Evolutionary conservation across 2,797 vertebrate species (phyloP), one percentile per base, ranked within the genome.

Genomic region (Pachyuromys duprasi): DNA sequence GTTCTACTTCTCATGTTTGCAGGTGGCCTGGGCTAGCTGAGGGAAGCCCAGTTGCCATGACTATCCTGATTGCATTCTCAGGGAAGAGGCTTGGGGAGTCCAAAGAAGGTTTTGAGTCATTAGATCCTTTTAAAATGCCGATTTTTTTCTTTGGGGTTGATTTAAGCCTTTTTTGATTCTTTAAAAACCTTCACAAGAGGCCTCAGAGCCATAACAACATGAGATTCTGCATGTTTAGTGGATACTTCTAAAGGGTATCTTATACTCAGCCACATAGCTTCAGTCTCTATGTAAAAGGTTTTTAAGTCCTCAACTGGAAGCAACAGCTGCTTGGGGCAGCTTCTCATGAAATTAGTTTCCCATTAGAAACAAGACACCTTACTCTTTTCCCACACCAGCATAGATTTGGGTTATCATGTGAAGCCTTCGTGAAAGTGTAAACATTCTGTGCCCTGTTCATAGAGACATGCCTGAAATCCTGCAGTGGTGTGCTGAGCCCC

Each of bases 81-180:
- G 57, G 39, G 36, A 91, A 95, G 95, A 94, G 83, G 49, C 65
- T 95, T 83, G 80, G 92, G 94, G 91, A 95, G 89, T 95, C 49
- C 80, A 86, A 94, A 96, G 92, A 96, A 95, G 96, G 93, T 83
- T 95, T 97, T 95, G 97, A 96, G 93, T 96, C 90, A 93, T 96
- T 86, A 81, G 69, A 91, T 93, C 95, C 60, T 96, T 93, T 96
- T 93, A 94, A 96, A 97, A 97, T 91, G 80, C 93, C 82, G 49
- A 49, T 49, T 49, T 97, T 90, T 97, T 95, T 94, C 89, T 67
- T 78, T 87, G 69, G 88, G 70, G 20, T 95, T 96, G 89, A 96
- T 94, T 96, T 92, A 97, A 97, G 95, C 83, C 42, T 92, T 65
- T 93, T 94, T 84, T 76, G 74, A 96, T 91, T 96, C 91, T 94